A percentile compares a stretch with the other conserved stretches of the same genome.
These are phyloP conservation scores for Toxotes jaculatrix DNA, from an alignment of 2,113 vertebrate species.

Conservation along the genomic window DNA sequence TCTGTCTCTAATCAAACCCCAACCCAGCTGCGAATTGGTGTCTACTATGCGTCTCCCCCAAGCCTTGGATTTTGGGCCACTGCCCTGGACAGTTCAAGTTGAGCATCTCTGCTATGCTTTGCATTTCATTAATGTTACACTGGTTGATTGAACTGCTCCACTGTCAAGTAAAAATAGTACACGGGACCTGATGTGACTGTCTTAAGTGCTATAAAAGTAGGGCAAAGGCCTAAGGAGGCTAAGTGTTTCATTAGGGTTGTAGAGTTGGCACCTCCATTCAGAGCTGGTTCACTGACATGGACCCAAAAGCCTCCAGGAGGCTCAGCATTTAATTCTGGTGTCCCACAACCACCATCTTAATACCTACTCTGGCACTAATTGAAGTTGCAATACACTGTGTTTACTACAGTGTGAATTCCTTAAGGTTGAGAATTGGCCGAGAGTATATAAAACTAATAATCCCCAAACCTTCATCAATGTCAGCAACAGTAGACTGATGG, in stretches of 20 bases:
- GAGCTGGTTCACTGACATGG: slow-evolving; percentile 29
- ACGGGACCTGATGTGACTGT: slow-evolving; percentile 18
- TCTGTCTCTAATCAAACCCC: background rate
- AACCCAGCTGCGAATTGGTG: background rate
- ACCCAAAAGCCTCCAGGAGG: slow-evolving; percentile 23
- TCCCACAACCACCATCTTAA: slow-evolving; percentile 9
- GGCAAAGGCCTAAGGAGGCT: slow-evolving; percentile 48
- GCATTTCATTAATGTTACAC: slow-evolving; percentile 40
- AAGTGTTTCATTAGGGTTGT: slow-evolving; percentile 53
- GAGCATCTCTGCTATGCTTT: slow-evolving; percentile 27
- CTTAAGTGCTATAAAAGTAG: slow-evolving; percentile 53
- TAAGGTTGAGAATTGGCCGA: slow-evolving; percentile 29
- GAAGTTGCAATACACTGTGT: background rate
- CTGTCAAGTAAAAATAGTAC: slow-evolving; percentile 57
- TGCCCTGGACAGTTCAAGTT: slow-evolving; percentile 20
- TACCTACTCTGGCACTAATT: background rate
- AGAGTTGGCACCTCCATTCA: slow-evolving; percentile 34
- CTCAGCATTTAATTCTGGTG: slow-evolving; percentile 34
- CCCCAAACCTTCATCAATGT: slow-evolving; percentile 29
- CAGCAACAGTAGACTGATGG: slow-evolving; percentile 20
- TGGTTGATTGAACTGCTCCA: slow-evolving; percentile 40
- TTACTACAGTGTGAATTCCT: slow-evolving; percentile 32
- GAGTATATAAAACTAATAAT: slow-evolving; percentile 34
- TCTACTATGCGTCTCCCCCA: background rate
- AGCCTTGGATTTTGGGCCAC: slow-evolving; percentile 26